A percentile compares a stretch with the other conserved stretches of the same genome.
These are phyloP conservation scores for Hipparchia semele DNA, from an alignment of 2,888 invertebrate genomes.

Conservation along the genomic window DNA sequence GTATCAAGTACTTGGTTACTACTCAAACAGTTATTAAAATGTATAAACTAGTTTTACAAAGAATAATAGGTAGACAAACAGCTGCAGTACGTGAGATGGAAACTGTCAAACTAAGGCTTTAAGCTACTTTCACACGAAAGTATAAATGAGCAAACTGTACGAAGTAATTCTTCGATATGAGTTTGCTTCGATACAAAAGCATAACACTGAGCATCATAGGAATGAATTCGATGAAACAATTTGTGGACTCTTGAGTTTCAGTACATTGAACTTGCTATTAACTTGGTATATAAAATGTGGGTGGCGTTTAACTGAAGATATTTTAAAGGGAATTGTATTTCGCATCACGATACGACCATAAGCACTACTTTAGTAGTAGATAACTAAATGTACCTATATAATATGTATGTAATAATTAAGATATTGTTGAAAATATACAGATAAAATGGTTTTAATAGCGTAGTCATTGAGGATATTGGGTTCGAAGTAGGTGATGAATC, in stretches of 20 bases:
- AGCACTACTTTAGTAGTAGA: neutral
- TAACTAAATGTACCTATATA: neutral
- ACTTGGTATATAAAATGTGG: constrained; percentile 12
- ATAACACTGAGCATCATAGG: constrained; percentile 21
- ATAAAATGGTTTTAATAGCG: neutral
- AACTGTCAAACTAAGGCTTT: too few relatives aligned
- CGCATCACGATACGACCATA: neutral
- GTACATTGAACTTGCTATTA: constrained; percentile 35
- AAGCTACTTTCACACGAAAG: too few relatives aligned
- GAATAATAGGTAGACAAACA: too few relatives aligned
- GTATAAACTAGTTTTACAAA: too few relatives aligned
- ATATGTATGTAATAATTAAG: neutral
- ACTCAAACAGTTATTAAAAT: too few relatives aligned
- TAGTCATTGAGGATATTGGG: constrained; percentile 13
- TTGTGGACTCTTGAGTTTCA: constrained; percentile 20
- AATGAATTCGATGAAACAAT: constrained; percentile 34
- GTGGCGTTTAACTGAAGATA: neutral
- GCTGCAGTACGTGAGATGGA: too few relatives aligned
- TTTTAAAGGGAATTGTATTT: neutral
- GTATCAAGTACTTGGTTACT: too few relatives aligned
- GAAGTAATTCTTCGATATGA: too few relatives aligned
- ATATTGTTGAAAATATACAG: neutral
- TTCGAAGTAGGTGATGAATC: constrained; percentile 27
- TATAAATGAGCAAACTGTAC: too few relatives aligned
- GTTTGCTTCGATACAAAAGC: neutral